These are phyloP conservation scores for Sciurus niger DNA, from an alignment of 2,113 vertebrate species.

Conservation along the genomic window DNA sequence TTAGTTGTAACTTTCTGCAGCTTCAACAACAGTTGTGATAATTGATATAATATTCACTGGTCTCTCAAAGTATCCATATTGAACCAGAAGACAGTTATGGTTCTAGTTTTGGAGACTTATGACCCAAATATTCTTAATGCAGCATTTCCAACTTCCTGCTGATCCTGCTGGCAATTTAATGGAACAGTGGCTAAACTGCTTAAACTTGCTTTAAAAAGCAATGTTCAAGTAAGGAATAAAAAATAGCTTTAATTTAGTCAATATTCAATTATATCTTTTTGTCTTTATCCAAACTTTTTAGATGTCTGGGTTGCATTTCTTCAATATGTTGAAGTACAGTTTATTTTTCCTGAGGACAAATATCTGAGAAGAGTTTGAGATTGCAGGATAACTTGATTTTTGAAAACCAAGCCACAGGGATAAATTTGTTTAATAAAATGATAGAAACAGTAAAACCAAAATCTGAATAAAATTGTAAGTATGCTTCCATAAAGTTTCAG, in stretches of 20 bases:
- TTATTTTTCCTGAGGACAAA: slow-evolving; percentile 41
- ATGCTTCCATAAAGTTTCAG: not conserved
- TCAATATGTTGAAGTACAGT: slow-evolving; percentile 42
- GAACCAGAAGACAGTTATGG: slow-evolving; percentile 42
- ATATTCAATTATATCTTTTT: slow-evolving; percentile 73
- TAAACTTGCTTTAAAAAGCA: slow-evolving; percentile 62
- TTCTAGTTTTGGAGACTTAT: slow-evolving; percentile 53
- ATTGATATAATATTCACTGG: not conserved
- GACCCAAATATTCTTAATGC: slow-evolving; percentile 44
- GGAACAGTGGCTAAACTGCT: slow-evolving; percentile 26
- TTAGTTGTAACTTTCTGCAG: not conserved
- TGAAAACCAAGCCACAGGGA: slow-evolving; percentile 44
- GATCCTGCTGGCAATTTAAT: slow-evolving; percentile 33
- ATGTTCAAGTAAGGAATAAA: slow-evolving; percentile 67
- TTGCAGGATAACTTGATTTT: slow-evolving; percentile 58
- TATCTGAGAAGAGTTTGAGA: slow-evolving; percentile 63
- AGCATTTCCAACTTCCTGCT: slow-evolving; percentile 70
- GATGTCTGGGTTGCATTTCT: slow-evolving; percentile 54
- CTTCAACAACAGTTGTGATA: not conserved
- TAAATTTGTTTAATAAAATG: slow-evolving; percentile 70
- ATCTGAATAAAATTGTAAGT: slow-evolving; percentile 59
- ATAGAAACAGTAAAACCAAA: slow-evolving; percentile 62
- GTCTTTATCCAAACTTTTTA: slow-evolving; percentile 60
- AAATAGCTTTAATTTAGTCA: slow-evolving; percentile 55
- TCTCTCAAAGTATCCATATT: slow-evolving; percentile 24